Base-by-base conservation (phyloP, 1,140 invertebrate species). In the Drosophila repletoides region DNA sequence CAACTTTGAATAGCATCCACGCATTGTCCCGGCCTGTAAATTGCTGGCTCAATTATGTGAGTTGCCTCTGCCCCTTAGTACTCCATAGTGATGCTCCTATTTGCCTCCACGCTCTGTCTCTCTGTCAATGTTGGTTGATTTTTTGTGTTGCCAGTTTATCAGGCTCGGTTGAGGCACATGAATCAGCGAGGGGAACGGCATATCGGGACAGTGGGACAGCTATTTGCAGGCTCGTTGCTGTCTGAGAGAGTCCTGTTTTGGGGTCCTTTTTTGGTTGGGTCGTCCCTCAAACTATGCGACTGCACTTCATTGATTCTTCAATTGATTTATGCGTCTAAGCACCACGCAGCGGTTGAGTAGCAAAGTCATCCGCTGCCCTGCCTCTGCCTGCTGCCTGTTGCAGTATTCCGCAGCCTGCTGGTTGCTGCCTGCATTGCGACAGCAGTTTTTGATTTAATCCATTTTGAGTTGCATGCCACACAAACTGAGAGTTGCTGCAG, bases 241-340 rank as follows among this genome's bases (percentile, higher is more conserved):
- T 7, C 48, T 7, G 12, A 19, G 19, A 7, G n/a, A n/a, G n/a
- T 26, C 10, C 33, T 21, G 10, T 5, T 31, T 5, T 14, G 46
- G n/a, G 36, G 9, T 34, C 14, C n/a, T 12, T 6, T 33, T 43
- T 1, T 5, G 5, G 15, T 21, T 41, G 53, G 19, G 10, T 22
- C 31, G 40, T 28, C 26, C 12, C 7, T 6, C 34, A 17, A 53
- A 46, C 63, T 36, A 34, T 65, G 59, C 40, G 70, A 59, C 66
- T 70, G 59, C 66, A 65, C 70, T 73, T 73, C 70, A 73, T 73
- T 73, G 66, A 73, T 73, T 73, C 66, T 70, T 70, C 70, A 69
- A 53, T 65, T 73, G 70, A 73, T 73, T 73, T 73, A 73, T 73
- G 66, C 66, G 59, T 73, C 70, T 69, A 73, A 70, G 66, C 59